A percentile compares a stretch with the other conserved stretches of the same genome.
Conservation (phyloP, 2,113 vertebrate species). For the Rhynchomys soricoides region DNA sequence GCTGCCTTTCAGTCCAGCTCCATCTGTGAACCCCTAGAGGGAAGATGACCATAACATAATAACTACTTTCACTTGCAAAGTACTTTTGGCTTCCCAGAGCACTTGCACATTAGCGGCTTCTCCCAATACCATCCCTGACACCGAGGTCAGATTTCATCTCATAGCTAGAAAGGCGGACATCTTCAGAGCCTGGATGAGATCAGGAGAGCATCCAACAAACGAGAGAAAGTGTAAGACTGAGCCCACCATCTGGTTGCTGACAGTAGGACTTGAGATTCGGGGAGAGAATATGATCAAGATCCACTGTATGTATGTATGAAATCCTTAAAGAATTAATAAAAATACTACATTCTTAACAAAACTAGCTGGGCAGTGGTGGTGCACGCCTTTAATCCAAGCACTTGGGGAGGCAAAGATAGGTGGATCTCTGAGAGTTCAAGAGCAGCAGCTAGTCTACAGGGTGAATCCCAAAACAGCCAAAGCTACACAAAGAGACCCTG, state of each 20-base stretch:
- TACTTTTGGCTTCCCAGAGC: constrained; percentile 55
- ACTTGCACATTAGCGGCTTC: constrained; percentile 49
- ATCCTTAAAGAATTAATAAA: neutral
- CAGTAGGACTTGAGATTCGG: neutral
- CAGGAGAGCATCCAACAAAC: neutral
- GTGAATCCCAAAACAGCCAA: no score
- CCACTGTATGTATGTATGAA: neutral
- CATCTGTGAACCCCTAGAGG: constrained; percentile 24
- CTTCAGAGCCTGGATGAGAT: neutral
- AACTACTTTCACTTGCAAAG: constrained; percentile 71
- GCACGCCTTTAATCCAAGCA: neutral
- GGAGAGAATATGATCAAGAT: neutral
- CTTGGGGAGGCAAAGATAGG: neutral
- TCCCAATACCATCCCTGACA: constrained; percentile 21
- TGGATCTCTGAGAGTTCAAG: neutral
- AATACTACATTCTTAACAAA: neutral
- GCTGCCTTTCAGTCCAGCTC: constrained; percentile 52
- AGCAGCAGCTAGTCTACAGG: no score
- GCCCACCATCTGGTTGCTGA: neutral
- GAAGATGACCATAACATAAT: constrained; percentile 65
- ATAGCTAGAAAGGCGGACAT: neutral
- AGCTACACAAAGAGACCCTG: neutral
- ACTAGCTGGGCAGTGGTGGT: neutral
- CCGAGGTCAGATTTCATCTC: constrained; percentile 42
- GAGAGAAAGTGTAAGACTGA: neutral